Base-by-base conservation (phyloP, 2,888 invertebrate species). In the Empis livida region DNA sequence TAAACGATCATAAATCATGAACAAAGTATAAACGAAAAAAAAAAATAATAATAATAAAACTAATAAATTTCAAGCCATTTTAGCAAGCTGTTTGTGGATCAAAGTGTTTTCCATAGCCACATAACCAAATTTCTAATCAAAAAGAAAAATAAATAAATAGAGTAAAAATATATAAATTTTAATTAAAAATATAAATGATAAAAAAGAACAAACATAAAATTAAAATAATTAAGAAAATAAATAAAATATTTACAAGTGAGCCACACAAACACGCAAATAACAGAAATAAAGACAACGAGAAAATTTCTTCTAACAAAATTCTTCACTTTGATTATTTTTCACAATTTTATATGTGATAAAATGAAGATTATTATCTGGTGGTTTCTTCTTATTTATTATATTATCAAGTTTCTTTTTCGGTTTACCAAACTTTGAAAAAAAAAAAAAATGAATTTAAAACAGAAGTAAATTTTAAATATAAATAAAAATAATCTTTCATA, bases 101-200 rank as follows among this genome's bases (percentile, higher is more conserved):
- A 60, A 59, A 59, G 60, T 64, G 59, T 62, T 62, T 61, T 62
- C 64, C 62, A 61, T 62, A 60, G 65, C 60, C 63, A 61, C 64
- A 62, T 65, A 68, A 62, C 59, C 64, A 59, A 65, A 63, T 61
- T 65, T 65, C 67, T 68, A 60, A 50, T 49, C 43, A 46, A 23
- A 31, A 38, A 44, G 15, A 37, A 47, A 35, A 42, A 35, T 27
- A 52, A 45, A 45, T 14, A 46, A 46, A 41, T 50, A 39, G 5
- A 20, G 4, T 5, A 20, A 20, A 20, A 20, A 20, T 20, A 5
- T 5, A 5, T 5, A 20, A 20, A 41, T 32, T 41, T 15, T 15
- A 15, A 27, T 40, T 30, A 42, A 16, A 43, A 44, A 23, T 35
- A 16, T 15, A 8, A 42, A 31, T 42, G 4, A 42, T n/a, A 17